Conservation (phyloP, 2,888 invertebrate species). For the Acleris emargana region DNA sequence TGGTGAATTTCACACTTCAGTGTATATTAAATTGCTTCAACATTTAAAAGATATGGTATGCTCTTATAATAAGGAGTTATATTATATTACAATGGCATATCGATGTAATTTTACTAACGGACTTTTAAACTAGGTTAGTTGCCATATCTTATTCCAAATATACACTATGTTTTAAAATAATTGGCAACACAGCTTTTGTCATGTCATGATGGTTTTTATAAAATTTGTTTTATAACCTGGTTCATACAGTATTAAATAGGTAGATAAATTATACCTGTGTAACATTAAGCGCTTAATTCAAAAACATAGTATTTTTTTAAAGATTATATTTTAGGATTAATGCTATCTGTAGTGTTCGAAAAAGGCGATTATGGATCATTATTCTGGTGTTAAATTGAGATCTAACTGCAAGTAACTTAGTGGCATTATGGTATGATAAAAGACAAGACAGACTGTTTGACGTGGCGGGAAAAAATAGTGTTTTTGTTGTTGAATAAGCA, state of each 20-base stretch:
- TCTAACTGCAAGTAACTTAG: slow-evolving; percentile 32
- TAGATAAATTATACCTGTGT: slow-evolving; percentile 43
- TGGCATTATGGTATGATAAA: too few species aligned
- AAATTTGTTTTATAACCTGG: slow-evolving; percentile 43
- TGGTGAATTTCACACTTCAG: too few species aligned
- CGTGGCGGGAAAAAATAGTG: too few species aligned
- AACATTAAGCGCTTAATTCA: slow-evolving; percentile 59
- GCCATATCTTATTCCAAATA: slow-evolving; percentile 19
- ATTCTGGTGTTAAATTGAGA: slow-evolving; percentile 24
- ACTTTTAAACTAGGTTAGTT: slow-evolving; percentile 18
- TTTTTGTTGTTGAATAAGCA: neutral
- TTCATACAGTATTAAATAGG: slow-evolving; percentile 64
- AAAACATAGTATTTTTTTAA: slow-evolving; percentile 72
- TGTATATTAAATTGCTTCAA: slow-evolving; percentile 45
- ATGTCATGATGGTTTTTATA: slow-evolving; percentile 18
- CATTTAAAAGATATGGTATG: slow-evolving; percentile 36
- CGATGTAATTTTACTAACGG: slow-evolving; percentile 45
- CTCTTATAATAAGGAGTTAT: slow-evolving; percentile 43
- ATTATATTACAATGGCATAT: slow-evolving; percentile 57
- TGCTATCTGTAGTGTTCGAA: slow-evolving; percentile 43
- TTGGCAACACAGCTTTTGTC: slow-evolving; percentile 24
- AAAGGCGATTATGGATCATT: slow-evolving; percentile 46
- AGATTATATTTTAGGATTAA: slow-evolving; percentile 52
- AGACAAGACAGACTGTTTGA: too few species aligned
- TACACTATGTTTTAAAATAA: slow-evolving; percentile 13